Conservation (phyloP, 92 coral and sea anemone genomes). For the Muricea muricata region DNA sequence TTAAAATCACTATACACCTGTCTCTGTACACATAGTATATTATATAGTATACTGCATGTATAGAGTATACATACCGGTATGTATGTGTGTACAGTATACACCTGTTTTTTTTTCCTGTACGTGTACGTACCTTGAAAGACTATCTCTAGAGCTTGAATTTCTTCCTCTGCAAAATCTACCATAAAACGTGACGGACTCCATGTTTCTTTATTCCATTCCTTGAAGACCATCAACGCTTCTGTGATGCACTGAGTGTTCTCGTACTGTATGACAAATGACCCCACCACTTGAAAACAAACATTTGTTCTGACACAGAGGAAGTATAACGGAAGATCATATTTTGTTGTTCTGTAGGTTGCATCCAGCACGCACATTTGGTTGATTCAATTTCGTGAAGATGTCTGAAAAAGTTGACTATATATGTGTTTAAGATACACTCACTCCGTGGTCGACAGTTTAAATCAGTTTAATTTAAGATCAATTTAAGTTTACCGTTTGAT, state of each 20-base stretch:
- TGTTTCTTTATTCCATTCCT: slow-evolving; percentile 53
- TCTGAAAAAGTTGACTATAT: too few species aligned
- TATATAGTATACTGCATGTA: too few species aligned
- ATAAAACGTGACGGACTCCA: slow-evolving; percentile 66
- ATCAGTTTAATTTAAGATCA: too few species aligned
- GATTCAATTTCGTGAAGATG: slow-evolving; percentile 51
- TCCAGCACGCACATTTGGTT: slow-evolving; percentile 67
- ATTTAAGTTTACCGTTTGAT: too few species aligned
- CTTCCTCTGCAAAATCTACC: slow-evolving; percentile 71
- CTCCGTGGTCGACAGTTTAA: too few species aligned
- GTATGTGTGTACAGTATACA: not conserved
- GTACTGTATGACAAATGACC: slow-evolving; percentile 70
- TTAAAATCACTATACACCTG: too few species aligned
- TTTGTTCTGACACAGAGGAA: slow-evolving; percentile 69
- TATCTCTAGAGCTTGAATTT: slow-evolving; percentile 61
- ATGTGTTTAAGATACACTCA: too few species aligned
- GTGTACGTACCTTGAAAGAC: slow-evolving; percentile 53
- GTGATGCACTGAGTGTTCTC: slow-evolving; percentile 62
- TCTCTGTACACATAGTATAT: too few species aligned
- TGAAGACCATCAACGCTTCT: slow-evolving; percentile 60
- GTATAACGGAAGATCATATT: slow-evolving; percentile 62
- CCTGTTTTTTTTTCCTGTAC: not conserved
- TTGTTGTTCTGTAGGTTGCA: slow-evolving; percentile 72
- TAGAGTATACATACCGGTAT: slow-evolving; percentile 39
- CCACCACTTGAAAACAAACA: slow-evolving; percentile 69